These are phyloP conservation scores for Styela clava DNA, from an alignment of 23 tunicate genomes.

Conservation along the genomic window DNA sequence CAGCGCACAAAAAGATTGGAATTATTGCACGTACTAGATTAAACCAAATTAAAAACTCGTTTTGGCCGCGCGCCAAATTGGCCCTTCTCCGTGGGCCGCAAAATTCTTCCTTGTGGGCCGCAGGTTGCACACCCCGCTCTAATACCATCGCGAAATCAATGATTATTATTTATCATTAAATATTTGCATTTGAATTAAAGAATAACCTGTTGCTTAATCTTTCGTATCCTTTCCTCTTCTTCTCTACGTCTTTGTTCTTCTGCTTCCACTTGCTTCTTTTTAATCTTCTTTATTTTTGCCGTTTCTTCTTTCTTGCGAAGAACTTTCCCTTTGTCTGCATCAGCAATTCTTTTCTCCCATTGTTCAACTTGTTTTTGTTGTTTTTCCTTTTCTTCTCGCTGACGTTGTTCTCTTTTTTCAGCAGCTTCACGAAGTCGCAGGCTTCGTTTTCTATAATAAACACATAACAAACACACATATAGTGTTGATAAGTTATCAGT, in stretches of 20 bases:
- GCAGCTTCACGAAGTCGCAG: conserved; percentile 11
- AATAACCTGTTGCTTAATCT: conserved; percentile 73
- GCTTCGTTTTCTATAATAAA: conserved; percentile 7
- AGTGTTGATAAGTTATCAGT: too few species aligned
- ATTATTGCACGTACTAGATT: too few species aligned
- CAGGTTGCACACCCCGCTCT: too few species aligned
- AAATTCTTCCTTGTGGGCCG: too few species aligned
- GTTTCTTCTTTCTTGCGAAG: conserved; percentile 46
- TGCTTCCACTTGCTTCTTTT: conserved; percentile 70
- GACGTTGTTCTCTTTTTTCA: conserved; percentile 12
- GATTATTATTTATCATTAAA: too few species aligned
- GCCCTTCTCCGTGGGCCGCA: too few species aligned
- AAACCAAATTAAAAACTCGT: too few species aligned
- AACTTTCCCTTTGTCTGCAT: conserved; percentile 54
- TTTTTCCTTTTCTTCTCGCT: conserved; percentile 37
- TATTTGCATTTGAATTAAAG: too few species aligned
- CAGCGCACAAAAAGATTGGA: too few species aligned
- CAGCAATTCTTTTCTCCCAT: conserved; percentile 57
- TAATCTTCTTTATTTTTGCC: conserved; percentile 47
- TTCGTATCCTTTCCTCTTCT: conserved; percentile 48
- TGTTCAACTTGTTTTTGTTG: conserved; percentile 44
- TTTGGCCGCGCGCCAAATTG: too few species aligned
- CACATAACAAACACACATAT: too few species aligned
- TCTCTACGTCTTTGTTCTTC: conserved; percentile 64
- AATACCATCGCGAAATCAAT: too few species aligned